phyloP scores from a whole-genome alignment of 2,888 invertebrate species.

The Cheilosia vernalis region DNA sequence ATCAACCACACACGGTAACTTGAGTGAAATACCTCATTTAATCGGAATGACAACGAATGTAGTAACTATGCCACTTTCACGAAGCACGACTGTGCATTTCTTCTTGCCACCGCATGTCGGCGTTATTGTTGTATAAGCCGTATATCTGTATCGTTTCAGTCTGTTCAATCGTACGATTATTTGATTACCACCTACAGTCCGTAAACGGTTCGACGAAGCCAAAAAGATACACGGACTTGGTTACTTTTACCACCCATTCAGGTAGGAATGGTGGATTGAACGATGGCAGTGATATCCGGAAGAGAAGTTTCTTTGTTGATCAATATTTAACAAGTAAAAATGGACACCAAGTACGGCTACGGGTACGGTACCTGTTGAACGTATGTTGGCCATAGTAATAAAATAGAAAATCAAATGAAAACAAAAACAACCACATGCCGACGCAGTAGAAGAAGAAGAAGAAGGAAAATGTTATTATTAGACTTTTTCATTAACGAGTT shows the following conservation, averaged over 20 bases:
- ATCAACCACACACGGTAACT: not conserved
- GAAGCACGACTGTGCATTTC: constrained; percentile 32
- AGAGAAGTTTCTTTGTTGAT: constrained; percentile 64
- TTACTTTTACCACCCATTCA: constrained; percentile 44
- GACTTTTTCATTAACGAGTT: constrained; percentile 44
- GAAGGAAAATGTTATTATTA: constrained; percentile 41
- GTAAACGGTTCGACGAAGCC: constrained; percentile 38
- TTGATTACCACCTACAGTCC: constrained; percentile 65
- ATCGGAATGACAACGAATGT: constrained; percentile 6
- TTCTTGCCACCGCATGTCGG: constrained; percentile 11
- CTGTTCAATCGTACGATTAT: constrained; percentile 28
- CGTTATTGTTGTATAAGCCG: constrained; percentile 50
- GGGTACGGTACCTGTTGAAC: constrained; percentile 52
- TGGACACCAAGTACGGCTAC: not conserved
- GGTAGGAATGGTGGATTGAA: constrained; percentile 10
- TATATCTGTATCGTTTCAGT: constrained; percentile 21
- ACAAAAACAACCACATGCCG: constrained; percentile 18
- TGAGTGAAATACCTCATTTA: constrained; percentile 26
- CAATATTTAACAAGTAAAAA: constrained; percentile 49
- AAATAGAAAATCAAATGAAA: constrained; percentile 49
- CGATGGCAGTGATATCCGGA: constrained; percentile 65
- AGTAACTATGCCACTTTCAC: constrained; percentile 65
- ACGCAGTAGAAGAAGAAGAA: not conserved
- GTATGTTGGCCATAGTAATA: constrained; percentile 17
- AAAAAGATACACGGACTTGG: constrained; percentile 31